These are phyloP conservation scores for Busseola fusca DNA, from an alignment of 2,888 invertebrate genomes.

Conservation along the genomic window DNA sequence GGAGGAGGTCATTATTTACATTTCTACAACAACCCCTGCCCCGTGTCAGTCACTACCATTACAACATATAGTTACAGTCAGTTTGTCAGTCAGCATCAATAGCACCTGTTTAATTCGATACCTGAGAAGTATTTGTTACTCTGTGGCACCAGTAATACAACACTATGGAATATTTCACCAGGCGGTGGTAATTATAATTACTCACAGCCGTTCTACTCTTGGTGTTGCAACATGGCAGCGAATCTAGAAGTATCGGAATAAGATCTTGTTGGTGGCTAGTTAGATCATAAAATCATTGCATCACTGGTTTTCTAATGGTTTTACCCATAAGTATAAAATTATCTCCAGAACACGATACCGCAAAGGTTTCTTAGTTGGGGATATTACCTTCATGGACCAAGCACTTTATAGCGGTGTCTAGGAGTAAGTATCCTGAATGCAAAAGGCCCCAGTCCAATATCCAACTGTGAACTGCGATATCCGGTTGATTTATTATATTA, in stretches of 20 bases:
- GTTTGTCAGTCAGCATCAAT: not conserved
- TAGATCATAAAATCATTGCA: not conserved
- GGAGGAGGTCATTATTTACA: not conserved
- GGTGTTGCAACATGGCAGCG: slow-evolving; percentile 8
- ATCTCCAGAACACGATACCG: not conserved
- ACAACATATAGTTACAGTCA: slow-evolving; percentile 1
- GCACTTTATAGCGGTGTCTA: not conserved
- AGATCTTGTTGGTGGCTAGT: not conserved
- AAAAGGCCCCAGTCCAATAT: not conserved
- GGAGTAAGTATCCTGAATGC: not conserved
- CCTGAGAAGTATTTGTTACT: slow-evolving; percentile 7
- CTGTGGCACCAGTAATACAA: slow-evolving; percentile 17
- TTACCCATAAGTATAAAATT: not conserved
- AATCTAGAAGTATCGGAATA: slow-evolving; percentile 11
- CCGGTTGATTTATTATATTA: not conserved
- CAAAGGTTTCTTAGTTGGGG: not conserved
- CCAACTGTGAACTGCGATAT: not conserved
- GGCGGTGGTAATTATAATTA: slow-evolving; percentile 20
- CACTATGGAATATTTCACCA: slow-evolving; percentile 15
- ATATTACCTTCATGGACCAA: not conserved
- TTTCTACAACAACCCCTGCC: not conserved
- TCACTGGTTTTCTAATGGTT: not conserved
- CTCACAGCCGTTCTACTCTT: slow-evolving; percentile 18
- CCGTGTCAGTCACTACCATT: not conserved
- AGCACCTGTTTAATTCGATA: slow-evolving; percentile 6